Percentiles rank a stretch among this genome's conserved stretches.
These are phyloP conservation scores for Anoplopoma fimbria DNA, from an alignment of 2,113 vertebrate genomes.

Conservation along the genomic window DNA sequence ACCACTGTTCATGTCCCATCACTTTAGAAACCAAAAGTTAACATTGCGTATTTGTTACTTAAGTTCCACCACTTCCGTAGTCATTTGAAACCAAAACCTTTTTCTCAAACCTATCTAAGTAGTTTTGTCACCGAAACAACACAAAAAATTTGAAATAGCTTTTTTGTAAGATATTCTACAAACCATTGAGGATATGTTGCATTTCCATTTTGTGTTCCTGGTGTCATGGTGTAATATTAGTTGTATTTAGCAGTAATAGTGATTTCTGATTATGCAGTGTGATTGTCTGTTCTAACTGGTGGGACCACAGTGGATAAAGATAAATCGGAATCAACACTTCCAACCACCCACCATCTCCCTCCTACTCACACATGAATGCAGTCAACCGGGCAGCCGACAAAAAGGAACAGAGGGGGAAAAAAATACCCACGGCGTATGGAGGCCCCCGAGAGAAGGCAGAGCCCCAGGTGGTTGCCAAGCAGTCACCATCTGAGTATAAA, in stretches of 20 bases:
- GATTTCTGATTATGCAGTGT: conserved; percentile 3
- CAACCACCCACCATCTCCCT: background rate
- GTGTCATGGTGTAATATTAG: background rate
- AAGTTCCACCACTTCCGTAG: background rate
- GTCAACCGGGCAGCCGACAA: background rate
- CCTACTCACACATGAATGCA: background rate
- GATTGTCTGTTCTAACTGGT: background rate
- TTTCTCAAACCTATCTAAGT: background rate
- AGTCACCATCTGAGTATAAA: background rate
- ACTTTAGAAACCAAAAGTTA: no score
- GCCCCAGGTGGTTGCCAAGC: background rate
- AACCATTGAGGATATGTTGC: no score
- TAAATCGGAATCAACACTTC: background rate
- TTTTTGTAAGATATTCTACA: background rate
- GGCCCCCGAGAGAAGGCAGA: background rate
- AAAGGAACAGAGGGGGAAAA: background rate
- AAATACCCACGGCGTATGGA: background rate
- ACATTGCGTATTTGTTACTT: background rate
- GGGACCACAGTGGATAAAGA: background rate
- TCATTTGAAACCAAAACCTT: background rate
- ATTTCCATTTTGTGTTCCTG: no score
- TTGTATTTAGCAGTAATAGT: background rate
- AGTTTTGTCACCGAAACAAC: background rate
- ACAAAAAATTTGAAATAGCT: background rate
- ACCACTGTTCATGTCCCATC: no score